Percentiles rank a stretch among this genome's conserved stretches.
Conservation (phyloP, 2,888 invertebrate genomes). For the Pelosia muscerda region DNA sequence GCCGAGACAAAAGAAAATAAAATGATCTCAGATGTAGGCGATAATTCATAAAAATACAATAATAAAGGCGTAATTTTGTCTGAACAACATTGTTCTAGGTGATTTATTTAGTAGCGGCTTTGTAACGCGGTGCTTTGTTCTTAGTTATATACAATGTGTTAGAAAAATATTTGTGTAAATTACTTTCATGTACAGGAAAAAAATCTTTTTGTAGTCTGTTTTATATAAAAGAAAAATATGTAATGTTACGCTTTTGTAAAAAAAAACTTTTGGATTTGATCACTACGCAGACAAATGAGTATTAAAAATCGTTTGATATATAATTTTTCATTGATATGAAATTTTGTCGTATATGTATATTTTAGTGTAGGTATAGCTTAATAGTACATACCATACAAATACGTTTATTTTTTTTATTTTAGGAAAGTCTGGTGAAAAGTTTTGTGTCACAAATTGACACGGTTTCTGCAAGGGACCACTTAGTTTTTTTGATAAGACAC, state of each 20-base stretch:
- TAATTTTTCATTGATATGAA: background rate
- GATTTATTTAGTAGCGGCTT: constrained; percentile 66
- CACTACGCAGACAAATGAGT: background rate
- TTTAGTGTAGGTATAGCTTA: too few species aligned
- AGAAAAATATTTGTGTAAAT: constrained; percentile 39
- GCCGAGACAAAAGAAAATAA: constrained; percentile 70
- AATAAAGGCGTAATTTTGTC: constrained; percentile 73
- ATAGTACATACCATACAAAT: too few species aligned
- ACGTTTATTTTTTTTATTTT: too few species aligned
- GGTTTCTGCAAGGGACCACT: background rate
- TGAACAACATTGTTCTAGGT: constrained; percentile 67
- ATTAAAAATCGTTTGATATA: background rate
- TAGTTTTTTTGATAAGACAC: background rate
- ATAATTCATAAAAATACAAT: constrained; percentile 81
- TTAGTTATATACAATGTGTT: constrained; percentile 39
- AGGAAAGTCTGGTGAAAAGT: too few species aligned
- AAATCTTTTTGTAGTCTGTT: constrained; percentile 22
- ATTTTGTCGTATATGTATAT: background rate
- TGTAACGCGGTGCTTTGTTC: constrained; percentile 51
- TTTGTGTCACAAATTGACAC: background rate
- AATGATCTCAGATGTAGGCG: constrained; percentile 73
- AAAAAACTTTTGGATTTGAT: background rate
- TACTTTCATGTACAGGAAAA: constrained; percentile 24
- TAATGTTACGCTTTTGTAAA: constrained; percentile 1
- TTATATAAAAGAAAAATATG: constrained; percentile 12